Conservation (phyloP, 2,797 vertebrate genomes). For the Onychomys torridus region DNA sequence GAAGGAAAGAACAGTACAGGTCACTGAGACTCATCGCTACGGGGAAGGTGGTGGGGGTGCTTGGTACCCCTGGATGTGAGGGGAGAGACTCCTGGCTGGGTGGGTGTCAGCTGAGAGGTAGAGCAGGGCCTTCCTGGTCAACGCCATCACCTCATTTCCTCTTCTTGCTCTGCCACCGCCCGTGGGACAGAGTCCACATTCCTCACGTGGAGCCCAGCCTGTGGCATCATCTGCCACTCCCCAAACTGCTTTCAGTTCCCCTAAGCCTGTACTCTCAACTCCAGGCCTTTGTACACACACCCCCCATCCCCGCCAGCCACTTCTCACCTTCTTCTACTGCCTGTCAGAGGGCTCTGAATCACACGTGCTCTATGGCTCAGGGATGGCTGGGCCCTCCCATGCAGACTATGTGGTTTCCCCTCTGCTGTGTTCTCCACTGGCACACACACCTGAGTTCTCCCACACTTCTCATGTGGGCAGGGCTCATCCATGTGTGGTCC, state of each 20-base stretch:
- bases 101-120: neutral
- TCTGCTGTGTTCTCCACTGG: neutral
- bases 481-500: neutral
- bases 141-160: neutral
- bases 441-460: slow-evolving; percentile 4
- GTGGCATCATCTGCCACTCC: neutral
- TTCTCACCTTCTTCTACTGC: neutral
- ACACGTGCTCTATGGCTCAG: neutral
- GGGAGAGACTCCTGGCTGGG: neutral
- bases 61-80: neutral
- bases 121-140: neutral
- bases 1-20: neutral
- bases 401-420: slow-evolving; percentile 65
- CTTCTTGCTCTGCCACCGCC: neutral
- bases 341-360: neutral
- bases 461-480: neutral
- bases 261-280: neutral
- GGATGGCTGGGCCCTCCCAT: slow-evolving; percentile 34
- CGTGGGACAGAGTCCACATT: slow-evolving; percentile 59
- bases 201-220: neutral
- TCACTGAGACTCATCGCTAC: neutral
- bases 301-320: neutral
- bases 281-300: slow-evolving; percentile 18
- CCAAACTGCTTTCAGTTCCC: slow-evolving; percentile 32
- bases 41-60: neutral